Evolutionary conservation across 92 coral and sea anemone genomes (phyloP).

Genomic region (Porites lobata): DNA sequence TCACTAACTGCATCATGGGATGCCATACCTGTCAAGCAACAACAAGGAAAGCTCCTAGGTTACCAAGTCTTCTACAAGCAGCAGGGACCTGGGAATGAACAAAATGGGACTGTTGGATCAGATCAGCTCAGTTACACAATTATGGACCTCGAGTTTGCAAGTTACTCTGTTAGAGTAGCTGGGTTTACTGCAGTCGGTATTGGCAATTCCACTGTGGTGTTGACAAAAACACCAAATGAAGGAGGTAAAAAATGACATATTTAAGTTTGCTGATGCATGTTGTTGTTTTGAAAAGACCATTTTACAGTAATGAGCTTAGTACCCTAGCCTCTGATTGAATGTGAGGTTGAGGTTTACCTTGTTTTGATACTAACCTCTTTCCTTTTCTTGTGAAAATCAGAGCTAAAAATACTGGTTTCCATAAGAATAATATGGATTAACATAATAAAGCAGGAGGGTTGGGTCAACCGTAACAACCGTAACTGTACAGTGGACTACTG

Average conservation of each 20-base stretch:
- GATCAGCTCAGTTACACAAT: constrained; percentile 2
- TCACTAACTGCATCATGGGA: constrained; percentile 75
- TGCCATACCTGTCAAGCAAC: constrained; percentile 64
- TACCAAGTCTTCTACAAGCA: constrained; percentile 66
- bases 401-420: too few relatives aligned
- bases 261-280: background rate
- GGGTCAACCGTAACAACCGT: too few relatives aligned
- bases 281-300: background rate
- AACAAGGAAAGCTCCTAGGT: constrained; percentile 71
- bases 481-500: too few relatives aligned
- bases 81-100: constrained; percentile 17
- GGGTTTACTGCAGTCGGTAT: constrained; percentile 71
- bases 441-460: too few relatives aligned
- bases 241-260: constrained; percentile 69
- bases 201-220: constrained; percentile 49
- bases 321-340: too few relatives aligned
- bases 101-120: constrained; percentile 10
- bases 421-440: too few relatives aligned
- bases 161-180: constrained; percentile 61
- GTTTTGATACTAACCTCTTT: too few relatives aligned
- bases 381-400: too few relatives aligned
- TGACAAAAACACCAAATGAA: constrained; percentile 50
- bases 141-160: constrained; percentile 58
- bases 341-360: too few relatives aligned
- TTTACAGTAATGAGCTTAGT: too few relatives aligned